Percentiles rank a stretch among this genome's conserved stretches.
These are phyloP conservation scores for Leptinotarsa undecemlineata DNA, from an alignment of 1,140 invertebrate genomes.

Conservation along the genomic window DNA sequence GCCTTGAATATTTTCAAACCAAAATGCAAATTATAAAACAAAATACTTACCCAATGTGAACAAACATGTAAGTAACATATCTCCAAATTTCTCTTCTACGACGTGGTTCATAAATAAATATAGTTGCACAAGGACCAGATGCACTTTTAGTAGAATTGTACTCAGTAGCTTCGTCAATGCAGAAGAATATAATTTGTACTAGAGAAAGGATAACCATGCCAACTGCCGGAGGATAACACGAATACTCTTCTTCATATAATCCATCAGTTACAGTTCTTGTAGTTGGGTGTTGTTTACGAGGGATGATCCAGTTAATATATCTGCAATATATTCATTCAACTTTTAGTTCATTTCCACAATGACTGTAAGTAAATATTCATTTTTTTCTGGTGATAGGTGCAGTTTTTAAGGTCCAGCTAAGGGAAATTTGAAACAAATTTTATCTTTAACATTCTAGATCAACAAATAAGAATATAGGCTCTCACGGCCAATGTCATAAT, in stretches of 20 bases:
- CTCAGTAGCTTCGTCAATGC: slow-evolving; percentile 62
- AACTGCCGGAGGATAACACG: slow-evolving; percentile 81
- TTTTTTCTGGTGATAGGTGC: too few species aligned
- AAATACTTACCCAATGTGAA: slow-evolving; percentile 83
- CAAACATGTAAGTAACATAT: slow-evolving; percentile 94
- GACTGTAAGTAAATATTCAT: too few species aligned
- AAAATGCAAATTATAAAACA: not conserved
- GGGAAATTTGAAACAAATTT: too few species aligned
- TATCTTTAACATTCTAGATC: too few species aligned
- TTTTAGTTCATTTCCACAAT: too few species aligned
- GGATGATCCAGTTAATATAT: slow-evolving; percentile 49
- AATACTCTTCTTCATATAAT: slow-evolving; percentile 83
- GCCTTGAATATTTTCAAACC: too few species aligned
- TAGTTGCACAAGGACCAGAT: slow-evolving; percentile 73
- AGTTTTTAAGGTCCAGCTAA: too few species aligned
- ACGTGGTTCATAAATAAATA: slow-evolving; percentile 90
- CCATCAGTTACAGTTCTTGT: slow-evolving; percentile 40
- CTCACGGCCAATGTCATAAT: too few species aligned
- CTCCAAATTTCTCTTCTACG: slow-evolving; percentile 88
- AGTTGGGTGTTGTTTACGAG: slow-evolving; percentile 32
- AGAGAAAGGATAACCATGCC: slow-evolving; percentile 81
- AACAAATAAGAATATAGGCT: too few species aligned
- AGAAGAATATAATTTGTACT: slow-evolving; percentile 71
- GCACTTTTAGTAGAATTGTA: slow-evolving; percentile 54
- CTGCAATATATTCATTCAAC: slow-evolving; percentile 18